A percentile compares a stretch with the other conserved stretches of the same genome.
Evolutionary conservation across 2,888 invertebrate species (phyloP).

Genomic region (Trichogramma dendrolimi): DNA sequence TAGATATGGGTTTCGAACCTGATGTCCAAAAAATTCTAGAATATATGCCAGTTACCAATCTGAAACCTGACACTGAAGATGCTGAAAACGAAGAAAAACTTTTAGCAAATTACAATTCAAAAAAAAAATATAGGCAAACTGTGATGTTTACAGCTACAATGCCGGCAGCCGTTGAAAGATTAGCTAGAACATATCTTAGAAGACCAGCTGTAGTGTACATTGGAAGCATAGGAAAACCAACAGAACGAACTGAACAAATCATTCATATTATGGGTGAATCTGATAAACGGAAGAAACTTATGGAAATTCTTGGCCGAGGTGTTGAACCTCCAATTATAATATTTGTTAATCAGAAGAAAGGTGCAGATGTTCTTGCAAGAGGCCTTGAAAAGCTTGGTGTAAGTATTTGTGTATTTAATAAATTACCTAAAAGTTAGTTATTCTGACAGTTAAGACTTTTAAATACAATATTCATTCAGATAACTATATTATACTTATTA

Average conservation of each 20-base stretch:
- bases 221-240: constrained; percentile 93
- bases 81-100: constrained; percentile 91
- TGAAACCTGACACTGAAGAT: constrained; percentile 97
- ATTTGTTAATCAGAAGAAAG: constrained; percentile 99
- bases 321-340: constrained; percentile 98
- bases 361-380: constrained; percentile 95
- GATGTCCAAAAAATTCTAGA: constrained; percentile 97
- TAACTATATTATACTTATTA: background rate
- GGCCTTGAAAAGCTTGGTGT: constrained; percentile 92
- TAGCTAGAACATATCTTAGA: constrained; percentile 90
- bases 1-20: constrained; percentile 99
- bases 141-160: constrained; percentile 99
- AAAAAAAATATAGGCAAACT: constrained; percentile 97
- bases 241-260: constrained; percentile 96
- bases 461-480: background rate
- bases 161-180: constrained; percentile 95
- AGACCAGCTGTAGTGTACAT: constrained; percentile 97
- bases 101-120: constrained; percentile 89
- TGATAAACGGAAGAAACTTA: constrained; percentile 93
- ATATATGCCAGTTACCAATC: constrained; percentile 95
- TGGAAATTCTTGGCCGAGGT: constrained; percentile 84
- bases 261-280: constrained; percentile 92
- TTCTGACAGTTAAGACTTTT: background rate
- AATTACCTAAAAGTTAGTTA: too few relatives aligned
- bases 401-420: constrained; percentile 40